Evolutionary conservation across 2,113 vertebrate genomes (phyloP).

Genomic region (Sminthopsis crassicaudata): DNA sequence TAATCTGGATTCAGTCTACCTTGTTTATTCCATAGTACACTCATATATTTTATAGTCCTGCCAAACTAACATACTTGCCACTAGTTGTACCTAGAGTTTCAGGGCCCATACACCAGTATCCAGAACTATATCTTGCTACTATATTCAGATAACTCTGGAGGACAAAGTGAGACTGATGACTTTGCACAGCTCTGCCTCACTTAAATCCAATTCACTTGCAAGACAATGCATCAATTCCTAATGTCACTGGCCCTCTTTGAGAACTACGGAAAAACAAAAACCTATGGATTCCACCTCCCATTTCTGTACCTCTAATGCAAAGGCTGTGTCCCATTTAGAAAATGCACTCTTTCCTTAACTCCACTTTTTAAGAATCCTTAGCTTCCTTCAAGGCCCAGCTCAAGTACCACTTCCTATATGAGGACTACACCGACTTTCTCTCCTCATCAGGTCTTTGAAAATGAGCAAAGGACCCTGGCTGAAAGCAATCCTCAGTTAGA

Average conservation of each 20-base stretch:
- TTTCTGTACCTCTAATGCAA: neutral
- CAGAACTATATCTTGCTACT: neutral
- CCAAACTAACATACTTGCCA: neutral
- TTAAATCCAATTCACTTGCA: neutral
- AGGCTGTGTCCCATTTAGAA: neutral
- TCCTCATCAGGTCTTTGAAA: neutral
- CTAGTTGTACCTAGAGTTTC: neutral
- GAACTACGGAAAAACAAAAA: neutral
- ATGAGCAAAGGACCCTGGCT: neutral
- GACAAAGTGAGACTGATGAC: neutral
- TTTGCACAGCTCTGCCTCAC: neutral
- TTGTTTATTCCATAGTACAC: neutral
- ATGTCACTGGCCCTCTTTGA: neutral
- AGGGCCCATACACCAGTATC: neutral
- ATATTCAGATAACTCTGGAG: neutral
- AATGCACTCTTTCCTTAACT: neutral
- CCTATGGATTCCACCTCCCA: neutral
- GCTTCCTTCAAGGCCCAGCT: neutral
- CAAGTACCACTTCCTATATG: neutral
- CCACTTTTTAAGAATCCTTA: neutral
- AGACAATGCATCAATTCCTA: neutral
- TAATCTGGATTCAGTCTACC: neutral
- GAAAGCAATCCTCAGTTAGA: neutral
- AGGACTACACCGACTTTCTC: neutral
- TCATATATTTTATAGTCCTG: neutral